A percentile compares a stretch with the other conserved stretches of the same genome.
phyloP scores from a whole-genome alignment of 2,888 invertebrate species.

The Andrena dorsata region DNA sequence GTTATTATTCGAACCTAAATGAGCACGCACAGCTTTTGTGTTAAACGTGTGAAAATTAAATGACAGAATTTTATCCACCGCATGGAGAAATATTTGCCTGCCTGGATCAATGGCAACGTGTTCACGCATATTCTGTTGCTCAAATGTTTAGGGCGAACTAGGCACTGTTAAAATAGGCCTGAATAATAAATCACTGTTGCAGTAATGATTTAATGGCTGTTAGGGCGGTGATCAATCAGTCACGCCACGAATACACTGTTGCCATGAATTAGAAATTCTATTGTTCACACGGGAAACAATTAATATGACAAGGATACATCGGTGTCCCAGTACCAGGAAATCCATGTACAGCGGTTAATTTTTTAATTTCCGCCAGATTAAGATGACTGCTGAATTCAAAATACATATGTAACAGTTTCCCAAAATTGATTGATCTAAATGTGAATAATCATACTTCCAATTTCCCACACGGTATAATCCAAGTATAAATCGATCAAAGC shows the following conservation, averaged over 20 bases:
- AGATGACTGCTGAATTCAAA: not conserved
- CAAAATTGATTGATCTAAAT: not conserved
- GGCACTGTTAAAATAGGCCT: conserved; percentile 9
- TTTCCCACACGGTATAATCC: not conserved
- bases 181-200: conserved; percentile 41
- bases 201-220: conserved; percentile 35
- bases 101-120: not conserved
- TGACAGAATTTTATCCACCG: not conserved
- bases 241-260: not conserved
- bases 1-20: not conserved
- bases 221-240: conserved; percentile 30
- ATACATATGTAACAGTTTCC: no score
- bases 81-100: no score
- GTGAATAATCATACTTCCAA: not conserved
- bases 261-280: conserved; percentile 20
- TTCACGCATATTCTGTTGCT: not conserved
- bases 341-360: not conserved
- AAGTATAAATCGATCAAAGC: not conserved
- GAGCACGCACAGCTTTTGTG: no score
- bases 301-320: conserved; percentile 19
- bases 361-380: not conserved
- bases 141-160: conserved; percentile 17
- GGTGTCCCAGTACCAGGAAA: not conserved
- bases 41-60: no score
- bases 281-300: not conserved